phyloP scores from a whole-genome alignment of 1,140 invertebrate genomes.

The Bombus pyrosoma region DNA sequence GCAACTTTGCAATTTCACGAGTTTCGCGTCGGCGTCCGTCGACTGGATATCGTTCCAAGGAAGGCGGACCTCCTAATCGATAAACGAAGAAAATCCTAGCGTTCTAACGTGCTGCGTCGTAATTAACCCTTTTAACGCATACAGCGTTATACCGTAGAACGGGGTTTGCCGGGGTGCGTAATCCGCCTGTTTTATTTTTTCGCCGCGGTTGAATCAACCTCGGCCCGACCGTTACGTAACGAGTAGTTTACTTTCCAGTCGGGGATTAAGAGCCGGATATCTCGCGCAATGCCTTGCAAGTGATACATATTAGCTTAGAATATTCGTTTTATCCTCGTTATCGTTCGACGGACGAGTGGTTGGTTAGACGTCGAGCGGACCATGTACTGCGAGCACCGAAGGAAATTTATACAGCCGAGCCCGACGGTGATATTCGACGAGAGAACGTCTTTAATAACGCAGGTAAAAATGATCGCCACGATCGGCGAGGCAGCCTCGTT shows the following conservation, averaged over 20 bases:
- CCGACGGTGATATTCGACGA: accelerated
- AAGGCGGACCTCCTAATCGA: background rate
- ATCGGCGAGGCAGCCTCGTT: background rate
- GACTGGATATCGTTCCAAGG: background rate
- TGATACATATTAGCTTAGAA: conserved; percentile 8
- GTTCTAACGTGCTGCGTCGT: background rate
- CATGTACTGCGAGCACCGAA: background rate
- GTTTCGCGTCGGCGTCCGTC: too few relatives aligned
- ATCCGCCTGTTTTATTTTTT: background rate
- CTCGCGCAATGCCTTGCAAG: background rate
- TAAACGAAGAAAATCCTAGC: too few relatives aligned
- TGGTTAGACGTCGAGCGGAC: background rate
- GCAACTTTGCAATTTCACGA: background rate
- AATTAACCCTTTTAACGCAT: conserved; percentile 1
- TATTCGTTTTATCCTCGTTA: background rate
- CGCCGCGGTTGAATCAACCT: background rate
- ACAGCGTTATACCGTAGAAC: background rate
- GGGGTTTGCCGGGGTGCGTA: background rate
- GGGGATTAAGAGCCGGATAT: conserved; percentile 10
- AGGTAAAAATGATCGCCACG: background rate
- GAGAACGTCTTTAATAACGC: background rate
- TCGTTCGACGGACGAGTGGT: too few relatives aligned
- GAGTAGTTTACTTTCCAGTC: conserved; percentile 25
- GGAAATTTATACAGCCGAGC: background rate
- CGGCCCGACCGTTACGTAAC: background rate